Evolutionary conservation across 2,113 vertebrate genomes (phyloP).

Genomic region (Upupa epops): DNA sequence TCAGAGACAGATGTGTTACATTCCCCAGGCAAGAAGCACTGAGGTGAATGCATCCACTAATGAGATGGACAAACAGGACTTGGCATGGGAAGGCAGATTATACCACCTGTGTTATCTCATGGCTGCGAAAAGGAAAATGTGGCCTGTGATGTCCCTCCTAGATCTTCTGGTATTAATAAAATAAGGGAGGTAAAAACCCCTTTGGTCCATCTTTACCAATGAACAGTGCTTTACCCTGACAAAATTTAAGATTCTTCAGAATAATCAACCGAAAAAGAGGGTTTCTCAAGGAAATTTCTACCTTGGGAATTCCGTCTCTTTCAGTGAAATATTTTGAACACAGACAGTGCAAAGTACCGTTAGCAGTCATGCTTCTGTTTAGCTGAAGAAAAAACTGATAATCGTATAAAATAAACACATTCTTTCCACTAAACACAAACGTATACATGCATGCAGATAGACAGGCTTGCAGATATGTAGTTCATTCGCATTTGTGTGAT

Average conservation of each 20-base stretch:
- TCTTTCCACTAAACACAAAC: background rate
- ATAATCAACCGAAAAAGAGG: background rate
- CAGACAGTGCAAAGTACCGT: background rate
- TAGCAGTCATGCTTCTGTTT: background rate
- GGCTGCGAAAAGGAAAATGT: background rate
- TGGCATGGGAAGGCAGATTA: background rate
- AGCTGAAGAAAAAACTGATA: background rate
- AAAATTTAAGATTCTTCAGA: background rate
- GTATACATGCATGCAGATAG: background rate
- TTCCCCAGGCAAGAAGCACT: background rate
- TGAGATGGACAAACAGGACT: background rate
- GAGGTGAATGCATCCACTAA: background rate
- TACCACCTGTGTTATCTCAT: background rate
- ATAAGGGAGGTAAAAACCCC: background rate
- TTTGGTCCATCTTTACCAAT: background rate
- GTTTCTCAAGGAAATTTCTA: background rate
- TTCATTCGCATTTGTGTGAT: background rate
- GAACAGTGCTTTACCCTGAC: background rate
- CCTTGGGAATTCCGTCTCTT: background rate
- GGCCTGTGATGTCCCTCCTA: background rate
- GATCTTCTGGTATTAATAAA: background rate
- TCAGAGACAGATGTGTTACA: background rate
- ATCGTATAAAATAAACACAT: background rate
- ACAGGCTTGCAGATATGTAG: background rate
- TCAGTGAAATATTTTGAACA: background rate